A percentile compares a stretch with the other conserved stretches of the same genome.
phyloP scores from a whole-genome alignment of 2,888 invertebrate species.

The Catocala sponsa region DNA sequence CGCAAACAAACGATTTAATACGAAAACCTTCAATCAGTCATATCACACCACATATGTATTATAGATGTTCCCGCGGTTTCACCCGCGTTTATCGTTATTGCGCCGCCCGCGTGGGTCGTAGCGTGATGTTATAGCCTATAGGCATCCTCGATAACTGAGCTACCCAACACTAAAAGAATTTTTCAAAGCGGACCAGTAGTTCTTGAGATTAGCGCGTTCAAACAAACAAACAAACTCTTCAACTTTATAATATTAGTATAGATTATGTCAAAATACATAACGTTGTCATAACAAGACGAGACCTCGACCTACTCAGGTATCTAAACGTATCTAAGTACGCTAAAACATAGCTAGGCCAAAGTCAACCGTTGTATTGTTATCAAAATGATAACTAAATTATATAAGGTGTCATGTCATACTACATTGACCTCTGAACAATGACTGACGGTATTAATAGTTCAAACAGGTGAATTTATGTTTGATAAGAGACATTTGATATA shows the following conservation, averaged over 20 bases:
- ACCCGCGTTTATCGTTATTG: no score
- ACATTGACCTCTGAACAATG: not conserved
- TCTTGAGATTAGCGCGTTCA: no score
- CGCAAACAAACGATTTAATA: not conserved
- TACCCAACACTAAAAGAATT: no score
- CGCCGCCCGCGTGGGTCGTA: no score
- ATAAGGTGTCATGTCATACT: constrained; percentile 30
- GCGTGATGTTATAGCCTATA: no score
- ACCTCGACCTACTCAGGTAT: constrained; percentile 40
- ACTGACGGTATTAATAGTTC: constrained; percentile 5
- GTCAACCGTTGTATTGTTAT: not conserved
- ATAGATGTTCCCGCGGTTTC: no score
- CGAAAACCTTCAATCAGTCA: not conserved
- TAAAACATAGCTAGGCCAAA: constrained; percentile 10
- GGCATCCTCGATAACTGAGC: no score
- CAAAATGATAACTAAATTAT: constrained; percentile 39
- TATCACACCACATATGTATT: not conserved
- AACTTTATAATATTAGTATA: no score
- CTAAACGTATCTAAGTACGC: constrained; percentile 25
- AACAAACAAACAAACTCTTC: no score
- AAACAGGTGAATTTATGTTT: not conserved
- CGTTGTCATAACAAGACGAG: not conserved
- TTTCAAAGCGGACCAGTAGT: no score
- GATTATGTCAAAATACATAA: constrained; percentile 10
- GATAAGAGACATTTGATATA: no score